phyloP scores from a whole-genome alignment of 2,113 vertebrate genomes.

The Pygoscelis antarcticus region DNA sequence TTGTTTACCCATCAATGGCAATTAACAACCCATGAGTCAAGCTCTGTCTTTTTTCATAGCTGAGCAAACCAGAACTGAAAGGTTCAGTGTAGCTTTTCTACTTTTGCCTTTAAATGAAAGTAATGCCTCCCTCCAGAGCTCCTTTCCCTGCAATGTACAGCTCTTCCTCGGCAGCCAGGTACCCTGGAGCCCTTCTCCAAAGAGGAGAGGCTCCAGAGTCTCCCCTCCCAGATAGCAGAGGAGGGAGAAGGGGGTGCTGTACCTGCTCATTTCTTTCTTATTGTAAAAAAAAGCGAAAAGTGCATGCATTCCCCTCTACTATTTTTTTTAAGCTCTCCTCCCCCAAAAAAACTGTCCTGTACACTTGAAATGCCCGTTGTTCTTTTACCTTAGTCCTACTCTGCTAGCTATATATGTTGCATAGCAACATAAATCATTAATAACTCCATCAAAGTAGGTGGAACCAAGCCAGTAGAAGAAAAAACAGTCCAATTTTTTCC shows the following conservation, averaged over 20 bases:
- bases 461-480: not conserved
- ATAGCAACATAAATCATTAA: not conserved
- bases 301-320: not conserved
- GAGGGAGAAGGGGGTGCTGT: not conserved
- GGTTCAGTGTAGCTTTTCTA: not conserved
- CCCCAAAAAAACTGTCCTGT: fast-evolving
- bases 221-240: not conserved
- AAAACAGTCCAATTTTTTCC: not conserved
- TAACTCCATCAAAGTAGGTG: not conserved
- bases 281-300: not conserved
- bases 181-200: not conserved
- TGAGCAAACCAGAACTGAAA: not conserved
- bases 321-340: not conserved
- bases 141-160: not conserved
- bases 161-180: not conserved
- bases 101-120: not conserved
- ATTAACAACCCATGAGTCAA: not conserved
- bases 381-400: not conserved
- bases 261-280: not conserved
- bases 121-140: not conserved
- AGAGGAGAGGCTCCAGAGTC: not conserved
- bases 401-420: not conserved
- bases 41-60: not conserved
- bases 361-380: not conserved
- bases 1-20: not conserved